Base-by-base conservation (phyloP, 2,888 invertebrate genomes). In the Anarsia innoxiella region DNA sequence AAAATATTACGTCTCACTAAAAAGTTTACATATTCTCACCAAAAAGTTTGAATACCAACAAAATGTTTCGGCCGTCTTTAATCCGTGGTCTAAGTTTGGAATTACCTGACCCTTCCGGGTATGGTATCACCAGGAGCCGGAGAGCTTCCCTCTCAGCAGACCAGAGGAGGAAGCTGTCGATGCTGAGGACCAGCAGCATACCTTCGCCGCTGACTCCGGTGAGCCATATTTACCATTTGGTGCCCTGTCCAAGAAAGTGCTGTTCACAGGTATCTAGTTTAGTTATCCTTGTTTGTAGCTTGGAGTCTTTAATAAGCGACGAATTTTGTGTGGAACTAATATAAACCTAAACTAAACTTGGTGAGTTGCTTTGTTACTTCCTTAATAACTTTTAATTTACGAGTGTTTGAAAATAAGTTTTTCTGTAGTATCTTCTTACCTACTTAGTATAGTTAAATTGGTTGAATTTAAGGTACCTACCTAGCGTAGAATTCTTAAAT, bases 141-240 rank as follows among this genome's bases (percentile, higher is more conserved):
- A 73, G 84, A 1, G 80, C 82, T 6, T 83, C 83, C 46, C 66
- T 84, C 42, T 75, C 78, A 19, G 71, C 74, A 1, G 84, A 84
- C 55, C 83, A 84, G 58, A 66, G 78, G 11, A 62, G 83, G 15
- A 72, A 71, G 62, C 66, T 84, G 58, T 73, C 68, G 59, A 51
- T 83, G 71, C 69, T 83, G 30, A 51, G 83, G 45, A 62, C 77
- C 1, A 41, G 72, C 37, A 82, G 80, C 67, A 74, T 76, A 51
- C 75, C 79, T 1, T 45, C 67, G 23, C 72, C 79, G 52, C 64
- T 78, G 71, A 71, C 72, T 37, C 79, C 83, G 79, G 85, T 86
- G 83, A 84, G 85, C 80, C 78, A 86, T 79, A 84, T 86, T 78
- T 85, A 82, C 85, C 85, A 84, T 76, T 72, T 76, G 79, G 83